These are phyloP conservation scores for Lepilemur septentrionalis DNA, from an alignment of 2,797 vertebrate species.

Conservation along the genomic window DNA sequence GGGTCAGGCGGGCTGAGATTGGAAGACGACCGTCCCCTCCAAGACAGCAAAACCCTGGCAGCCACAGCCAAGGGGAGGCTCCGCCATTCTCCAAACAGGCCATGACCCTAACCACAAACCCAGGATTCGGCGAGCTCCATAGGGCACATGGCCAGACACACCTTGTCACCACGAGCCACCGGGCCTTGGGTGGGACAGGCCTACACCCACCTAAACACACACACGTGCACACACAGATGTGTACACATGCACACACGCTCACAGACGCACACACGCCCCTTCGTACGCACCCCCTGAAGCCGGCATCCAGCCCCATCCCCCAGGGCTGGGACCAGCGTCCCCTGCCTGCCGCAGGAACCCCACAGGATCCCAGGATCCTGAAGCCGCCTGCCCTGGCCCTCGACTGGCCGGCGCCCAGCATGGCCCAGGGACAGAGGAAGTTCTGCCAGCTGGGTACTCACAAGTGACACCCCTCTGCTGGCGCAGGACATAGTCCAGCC, in stretches of 20 bases:
- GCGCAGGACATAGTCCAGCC: neutral
- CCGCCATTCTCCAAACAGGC: no score
- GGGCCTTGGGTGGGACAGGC: neutral
- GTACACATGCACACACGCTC: neutral
- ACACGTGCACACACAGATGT: neutral
- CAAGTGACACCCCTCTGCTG: neutral
- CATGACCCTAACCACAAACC: neutral
- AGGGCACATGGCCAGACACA: neutral
- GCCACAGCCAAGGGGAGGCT: neutral
- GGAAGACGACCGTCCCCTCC: rapidly evolving
- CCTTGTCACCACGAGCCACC: neutral
- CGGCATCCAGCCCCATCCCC: no score
- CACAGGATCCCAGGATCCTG: no score
- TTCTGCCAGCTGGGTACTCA: rapidly evolving
- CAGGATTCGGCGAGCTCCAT: neutral
- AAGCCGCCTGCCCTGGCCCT: neutral
- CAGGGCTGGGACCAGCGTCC: neutral
- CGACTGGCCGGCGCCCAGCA: neutral
- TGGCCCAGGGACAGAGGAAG: neutral
- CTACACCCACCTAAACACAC: neutral
- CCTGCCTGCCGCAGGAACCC: neutral
- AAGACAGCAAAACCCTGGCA: rapidly evolving
- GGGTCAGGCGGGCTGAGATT: no score
- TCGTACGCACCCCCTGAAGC: rapidly evolving
- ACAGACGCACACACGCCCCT: neutral